Evolutionary conservation across 1,140 invertebrate genomes (phyloP), one percentile per base, ranked within the genome.

Genomic region (Drosophila tristis): DNA sequence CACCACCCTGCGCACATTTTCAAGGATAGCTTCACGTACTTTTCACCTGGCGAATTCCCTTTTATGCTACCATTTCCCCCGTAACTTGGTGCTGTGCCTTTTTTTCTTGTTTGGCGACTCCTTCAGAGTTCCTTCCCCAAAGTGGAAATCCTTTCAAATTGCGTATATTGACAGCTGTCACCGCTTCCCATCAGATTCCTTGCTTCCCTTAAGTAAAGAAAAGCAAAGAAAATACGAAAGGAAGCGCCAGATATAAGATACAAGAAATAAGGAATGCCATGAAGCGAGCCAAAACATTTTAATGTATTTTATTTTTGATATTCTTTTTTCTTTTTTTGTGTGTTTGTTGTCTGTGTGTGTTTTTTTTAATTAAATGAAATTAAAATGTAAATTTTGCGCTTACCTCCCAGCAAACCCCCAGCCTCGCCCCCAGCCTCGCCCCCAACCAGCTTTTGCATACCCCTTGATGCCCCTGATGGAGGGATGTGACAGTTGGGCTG

Each of bases 351-450:
- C 43, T 54, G 35, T 42, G 13, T 45, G 53, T 54, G n/a, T 47
- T 51, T 68, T 73, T 78, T 89, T 87, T 87, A 87, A 87, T 87
- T 89, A 89, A 89, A 89, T 82, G 64, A 89, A 89, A 87, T 87
- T 87, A 87, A 87, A 87, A 87, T 87, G 84, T 87, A 87, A 87
- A 87, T 86, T 86, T 25, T 67, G 16, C 29, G 26, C 62, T 43
- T 9, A 11, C 31, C 5, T 20, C 8, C 9, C 54, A 0, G 7
- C 9, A 16, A 5, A 39, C 11, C 31, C 47, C 43, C 59, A 16
- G 16, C 16, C 2, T n/a, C n/a, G n/a, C n/a, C n/a, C n/a, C 1
- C 16, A 16, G 16, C 16, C 49, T 6, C 23, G 0, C 47, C 35
- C 58, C 0, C 49, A 25, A 16, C 16, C 16, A 16, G 16, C 23